Percentiles rank a stretch among this genome's conserved stretches.
These are phyloP conservation scores for Chironomus riparius DNA, from an alignment of 2,888 invertebrate genomes.

Conservation along the genomic window DNA sequence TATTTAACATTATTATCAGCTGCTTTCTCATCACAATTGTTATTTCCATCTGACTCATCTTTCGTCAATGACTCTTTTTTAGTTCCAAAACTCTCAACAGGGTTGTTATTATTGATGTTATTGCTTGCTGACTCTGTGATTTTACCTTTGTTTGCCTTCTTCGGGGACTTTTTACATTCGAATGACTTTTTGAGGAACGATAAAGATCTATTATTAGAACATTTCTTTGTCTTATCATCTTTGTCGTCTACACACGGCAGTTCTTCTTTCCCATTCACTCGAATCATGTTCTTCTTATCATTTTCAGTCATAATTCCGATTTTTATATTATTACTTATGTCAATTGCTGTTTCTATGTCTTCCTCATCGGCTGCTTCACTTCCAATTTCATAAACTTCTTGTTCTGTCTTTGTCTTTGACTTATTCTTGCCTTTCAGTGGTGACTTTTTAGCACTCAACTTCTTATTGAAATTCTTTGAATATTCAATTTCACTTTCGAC, in stretches of 20 bases:
- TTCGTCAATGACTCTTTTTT: constrained; percentile 32
- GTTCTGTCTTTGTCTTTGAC: constrained; percentile 31
- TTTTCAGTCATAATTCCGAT: constrained; percentile 45
- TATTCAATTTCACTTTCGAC: constrained; percentile 41
- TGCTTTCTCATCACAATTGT: constrained; percentile 32
- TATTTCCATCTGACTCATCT: constrained; percentile 32
- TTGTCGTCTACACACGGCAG: constrained; percentile 48
- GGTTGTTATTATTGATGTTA: constrained; percentile 30
- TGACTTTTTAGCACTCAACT: constrained; percentile 31
- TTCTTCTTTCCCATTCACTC: constrained; percentile 62
- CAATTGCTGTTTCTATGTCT: constrained; percentile 33
- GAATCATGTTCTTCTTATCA: constrained; percentile 43
- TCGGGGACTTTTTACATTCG: background rate
- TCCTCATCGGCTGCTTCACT: constrained; percentile 46
- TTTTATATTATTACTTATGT: constrained; percentile 37
- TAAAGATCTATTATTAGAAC: constrained; percentile 27
- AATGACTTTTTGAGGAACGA: constrained; percentile 22
- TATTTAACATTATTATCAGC: constrained; percentile 29
- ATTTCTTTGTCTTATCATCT: background rate
- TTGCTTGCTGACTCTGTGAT: constrained; percentile 26
- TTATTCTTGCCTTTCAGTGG: constrained; percentile 31
- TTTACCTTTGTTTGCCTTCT: constrained; percentile 30
- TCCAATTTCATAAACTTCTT: constrained; percentile 49
- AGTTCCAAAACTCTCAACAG: constrained; percentile 33
- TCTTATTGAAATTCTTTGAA: constrained; percentile 28